Evolutionary conservation across 92 coral and sea anemone species (phyloP), one percentile per base, ranked within the genome.

Genomic region (Palythoa grandis): DNA sequence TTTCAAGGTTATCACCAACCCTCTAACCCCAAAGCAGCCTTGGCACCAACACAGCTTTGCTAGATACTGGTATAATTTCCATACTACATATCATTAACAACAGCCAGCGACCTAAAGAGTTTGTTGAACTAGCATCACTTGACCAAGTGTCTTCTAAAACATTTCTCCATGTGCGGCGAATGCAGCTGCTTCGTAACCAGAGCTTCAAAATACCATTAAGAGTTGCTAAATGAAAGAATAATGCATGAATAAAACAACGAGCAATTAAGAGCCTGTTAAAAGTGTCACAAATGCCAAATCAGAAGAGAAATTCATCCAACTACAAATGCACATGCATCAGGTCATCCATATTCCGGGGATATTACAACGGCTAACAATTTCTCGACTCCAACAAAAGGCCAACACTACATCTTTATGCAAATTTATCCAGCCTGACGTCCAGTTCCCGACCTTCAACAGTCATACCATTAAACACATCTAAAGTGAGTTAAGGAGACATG

Each of bases 371-470:
- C 84, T 43, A 4, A 63, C 4, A 48, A 25, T 47, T 74, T 40
- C 38, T 24, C 74, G 13, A 25, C 50, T 76, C 82, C 50, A 39
- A 16, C 60, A 47, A 75, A 17, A 54, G 57, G 39, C 38, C 80
- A 73, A 72, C 60, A 63, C 23, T 9, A 69, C 76, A 67, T 65
- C 68, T 88, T 94, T 91, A 94, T 56, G 92, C 98, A 79, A 94
- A 92, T 90, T 95, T 87, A 73, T 96, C 99, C 92, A 96, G 79
- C 70, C 99, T 87, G 70, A 96, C 99, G 57, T 96, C 99, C 82
- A 96, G 89, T 74, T 96, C 97, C 17, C 99, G 94, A 43, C 99
- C 99, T 71, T 95, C 99, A 78, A 93, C 88, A n/a, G 87, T 12
- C 54, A 87, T 65, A 17, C 99, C 99, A 78, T 93, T 93, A 63